phyloP scores from a whole-genome alignment of 2,113 vertebrate genomes.

The Phalacrocorax brasilianus region DNA sequence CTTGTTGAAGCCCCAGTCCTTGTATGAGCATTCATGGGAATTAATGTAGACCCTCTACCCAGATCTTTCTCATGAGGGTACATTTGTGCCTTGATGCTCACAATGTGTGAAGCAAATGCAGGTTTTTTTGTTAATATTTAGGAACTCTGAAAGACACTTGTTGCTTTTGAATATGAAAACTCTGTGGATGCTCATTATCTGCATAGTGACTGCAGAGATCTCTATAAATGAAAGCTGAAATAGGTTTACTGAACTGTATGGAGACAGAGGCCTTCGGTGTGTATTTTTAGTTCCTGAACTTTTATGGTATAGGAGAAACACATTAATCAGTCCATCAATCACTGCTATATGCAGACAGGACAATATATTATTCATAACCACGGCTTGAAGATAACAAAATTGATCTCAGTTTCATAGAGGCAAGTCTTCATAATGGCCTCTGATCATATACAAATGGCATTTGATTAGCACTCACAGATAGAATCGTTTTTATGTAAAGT shows the following conservation, averaged over 20 bases:
- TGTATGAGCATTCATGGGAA: background rate
- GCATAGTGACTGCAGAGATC: background rate
- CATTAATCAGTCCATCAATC: background rate
- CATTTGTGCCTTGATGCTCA: background rate
- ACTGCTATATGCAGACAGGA: background rate
- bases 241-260: background rate
- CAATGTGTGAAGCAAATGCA: background rate
- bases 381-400: conserved; percentile 2
- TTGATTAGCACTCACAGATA: conserved; percentile 26
- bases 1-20: background rate
- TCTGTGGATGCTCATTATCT: background rate
- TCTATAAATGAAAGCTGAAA: background rate
- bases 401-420: conserved; percentile 1
- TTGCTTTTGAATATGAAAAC: background rate
- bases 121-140: background rate
- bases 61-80: background rate
- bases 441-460: background rate
- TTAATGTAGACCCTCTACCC: background rate
- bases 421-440: background rate
- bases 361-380: conserved; percentile 8
- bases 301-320: background rate
- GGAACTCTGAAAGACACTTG: background rate
- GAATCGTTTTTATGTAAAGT: conserved; percentile 2
- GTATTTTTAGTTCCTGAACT: background rate
- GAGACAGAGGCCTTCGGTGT: background rate